Evolutionary conservation across 2,888 invertebrate genomes (phyloP).

Genomic region (Coronaproctus castanopsis): DNA sequence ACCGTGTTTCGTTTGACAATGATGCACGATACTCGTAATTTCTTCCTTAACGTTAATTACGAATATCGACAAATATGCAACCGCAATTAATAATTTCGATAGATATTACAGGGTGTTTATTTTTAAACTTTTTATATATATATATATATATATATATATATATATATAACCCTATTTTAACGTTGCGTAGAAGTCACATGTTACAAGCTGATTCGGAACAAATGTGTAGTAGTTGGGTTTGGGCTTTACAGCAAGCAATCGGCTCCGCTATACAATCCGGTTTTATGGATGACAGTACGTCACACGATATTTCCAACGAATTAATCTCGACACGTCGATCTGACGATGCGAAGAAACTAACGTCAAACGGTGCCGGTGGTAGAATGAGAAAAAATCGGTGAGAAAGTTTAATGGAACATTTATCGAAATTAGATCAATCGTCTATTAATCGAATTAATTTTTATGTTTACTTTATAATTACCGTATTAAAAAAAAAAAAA

Average conservation of each 20-base stretch:
- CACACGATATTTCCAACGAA: neutral
- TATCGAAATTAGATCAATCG: no score
- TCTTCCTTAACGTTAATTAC: no score
- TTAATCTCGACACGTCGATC: neutral
- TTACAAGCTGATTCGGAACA: conserved; percentile 94
- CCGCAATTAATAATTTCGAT: no score
- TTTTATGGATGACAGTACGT: neutral
- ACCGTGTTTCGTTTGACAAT: no score
- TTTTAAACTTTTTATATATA: no score
- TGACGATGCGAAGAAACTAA: conserved; percentile 2
- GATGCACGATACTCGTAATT: no score
- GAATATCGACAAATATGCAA: no score
- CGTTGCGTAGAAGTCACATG: conserved; percentile 63
- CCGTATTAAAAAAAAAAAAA: neutral
- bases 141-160: no score
- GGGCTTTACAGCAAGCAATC: conserved; percentile 45
- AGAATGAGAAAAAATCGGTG: neutral
- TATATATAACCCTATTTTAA: no score
- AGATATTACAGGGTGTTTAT: no score
- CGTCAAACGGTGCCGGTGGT: neutral
- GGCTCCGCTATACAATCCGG: conserved; percentile 58
- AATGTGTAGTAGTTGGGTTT: conserved; percentile 71
- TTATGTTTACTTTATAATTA: neutral
- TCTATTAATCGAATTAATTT: no score
- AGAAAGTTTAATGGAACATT: no score